Percentiles rank a stretch among this genome's conserved stretches.
These are phyloP conservation scores for Ceyx cyanopectus DNA, from an alignment of 2,113 vertebrate species.

Conservation along the genomic window DNA sequence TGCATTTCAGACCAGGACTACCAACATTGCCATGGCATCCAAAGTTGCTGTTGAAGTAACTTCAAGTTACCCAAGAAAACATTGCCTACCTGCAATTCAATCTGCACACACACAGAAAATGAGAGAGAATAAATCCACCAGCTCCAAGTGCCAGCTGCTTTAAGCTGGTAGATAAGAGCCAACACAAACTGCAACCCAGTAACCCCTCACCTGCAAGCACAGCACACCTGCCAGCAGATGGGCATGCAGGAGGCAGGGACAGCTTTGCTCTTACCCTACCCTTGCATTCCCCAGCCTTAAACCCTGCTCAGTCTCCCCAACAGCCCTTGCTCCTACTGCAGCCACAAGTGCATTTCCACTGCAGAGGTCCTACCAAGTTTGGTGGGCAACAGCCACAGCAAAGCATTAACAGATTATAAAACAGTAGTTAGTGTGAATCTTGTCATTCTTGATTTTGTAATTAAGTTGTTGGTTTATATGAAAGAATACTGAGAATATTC, in stretches of 20 bases:
- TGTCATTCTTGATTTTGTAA: not conserved
- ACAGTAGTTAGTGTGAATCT: not conserved
- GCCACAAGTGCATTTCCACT: not conserved
- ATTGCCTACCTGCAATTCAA: not conserved
- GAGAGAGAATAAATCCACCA: not conserved
- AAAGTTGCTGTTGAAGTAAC: not conserved
- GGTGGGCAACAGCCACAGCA: not conserved
- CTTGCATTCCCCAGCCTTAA: rapidly evolving
- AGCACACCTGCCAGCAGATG: not conserved
- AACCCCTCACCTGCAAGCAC: not conserved
- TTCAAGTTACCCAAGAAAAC: not conserved
- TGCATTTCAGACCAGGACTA: not conserved
- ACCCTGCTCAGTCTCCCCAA: not conserved
- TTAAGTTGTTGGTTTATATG: not conserved
- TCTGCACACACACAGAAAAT: not conserved
- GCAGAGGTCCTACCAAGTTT: not conserved
- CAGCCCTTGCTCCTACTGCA: not conserved
- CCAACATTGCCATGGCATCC: rapidly evolving
- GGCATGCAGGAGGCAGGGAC: not conserved
- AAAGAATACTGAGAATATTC: not conserved
- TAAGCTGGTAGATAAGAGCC: not conserved
- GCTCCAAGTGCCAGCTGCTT: not conserved
- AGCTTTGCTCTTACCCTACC: not conserved
- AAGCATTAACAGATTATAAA: not conserved
- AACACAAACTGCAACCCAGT: not conserved